Evolutionary conservation across 2,113 vertebrate genomes (phyloP), one percentile per base, ranked within the genome.

Genomic region (Mormoops blainvillei): DNA sequence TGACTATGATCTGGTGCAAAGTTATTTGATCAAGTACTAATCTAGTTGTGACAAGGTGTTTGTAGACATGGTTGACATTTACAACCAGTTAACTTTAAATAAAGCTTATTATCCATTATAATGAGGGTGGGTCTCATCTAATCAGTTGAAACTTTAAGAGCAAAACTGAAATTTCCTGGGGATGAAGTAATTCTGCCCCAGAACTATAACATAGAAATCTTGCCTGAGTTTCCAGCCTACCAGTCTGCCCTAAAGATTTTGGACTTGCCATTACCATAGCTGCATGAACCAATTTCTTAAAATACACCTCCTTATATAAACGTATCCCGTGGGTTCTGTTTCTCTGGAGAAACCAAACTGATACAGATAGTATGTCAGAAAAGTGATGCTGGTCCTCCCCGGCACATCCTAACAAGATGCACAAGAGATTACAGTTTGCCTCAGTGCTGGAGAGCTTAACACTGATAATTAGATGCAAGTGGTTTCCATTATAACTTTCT

Each of bases 381-480:
- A 67, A 5, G 5, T 28, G 15, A 28, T 38, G 2, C 9, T 10
- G 45, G 16, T 8, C 70, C 4, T 94, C 18, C 36, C 28, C 12
- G 36, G 7, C 31, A 7, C 4, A 31, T 54, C 36, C 65, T 36
- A 4, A 54, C 4, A 28, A 24, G 33, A 95, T 26, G 3, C 38
- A 5, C 0, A 13, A 54, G 26, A 63, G 18, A 56, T 38, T 7
- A 36, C 24, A 87, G 22, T 28, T 58, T 38, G 28, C 41, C 3
- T 14, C 43, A 38, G 0, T 24, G 8, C 33, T 84, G 1, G 52
- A 63, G n/a, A 31, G 52, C 11, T 13, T 54, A 19, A 41, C 0
- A 26, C 0, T 7, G 19, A 56, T 36, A 38, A 15, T 18, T 48
- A 36, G 1, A 5, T 50, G 89, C 54, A 84, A 90, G 41, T 45